A percentile compares a stretch with the other conserved stretches of the same genome.
phyloP scores from a whole-genome alignment of 2,797 vertebrate species.

The Sebastes vulpes region DNA sequence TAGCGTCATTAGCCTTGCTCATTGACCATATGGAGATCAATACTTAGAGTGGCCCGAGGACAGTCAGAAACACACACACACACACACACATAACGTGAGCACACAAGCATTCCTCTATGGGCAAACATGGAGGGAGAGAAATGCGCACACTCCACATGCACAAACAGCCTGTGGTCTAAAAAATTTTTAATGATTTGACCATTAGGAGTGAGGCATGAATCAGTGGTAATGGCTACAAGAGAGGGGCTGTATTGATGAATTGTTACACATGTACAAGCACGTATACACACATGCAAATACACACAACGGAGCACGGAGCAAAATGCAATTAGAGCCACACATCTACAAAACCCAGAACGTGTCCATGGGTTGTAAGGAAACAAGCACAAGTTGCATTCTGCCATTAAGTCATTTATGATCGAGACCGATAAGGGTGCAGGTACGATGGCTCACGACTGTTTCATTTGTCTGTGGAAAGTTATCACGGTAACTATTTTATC shows the following conservation, averaged over 20 bases:
- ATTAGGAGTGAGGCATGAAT: conserved; percentile 73
- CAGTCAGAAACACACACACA: conserved; percentile 25
- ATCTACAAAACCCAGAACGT: background rate
- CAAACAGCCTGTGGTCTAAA: conserved; percentile 69
- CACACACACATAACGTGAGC: background rate
- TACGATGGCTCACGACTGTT: background rate
- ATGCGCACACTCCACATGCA: conserved; percentile 34
- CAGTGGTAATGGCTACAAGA: conserved; percentile 65
- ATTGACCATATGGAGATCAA: conserved; percentile 82
- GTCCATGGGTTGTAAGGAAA: conserved; percentile 3
- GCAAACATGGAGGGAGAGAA: conserved; percentile 31
- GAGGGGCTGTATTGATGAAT: conserved; percentile 56
- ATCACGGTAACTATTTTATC: background rate
- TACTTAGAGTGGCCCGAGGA: conserved; percentile 71
- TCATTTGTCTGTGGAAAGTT: background rate
- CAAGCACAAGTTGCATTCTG: background rate
- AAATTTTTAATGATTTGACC: conserved; percentile 76
- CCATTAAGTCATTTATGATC: background rate
- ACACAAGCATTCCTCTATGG: conserved; percentile 40
- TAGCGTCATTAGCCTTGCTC: conserved; percentile 77
- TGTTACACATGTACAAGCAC: conserved; percentile 30
- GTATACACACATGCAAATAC: background rate
- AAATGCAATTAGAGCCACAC: conserved; percentile 11
- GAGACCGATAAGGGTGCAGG: background rate
- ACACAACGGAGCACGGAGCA: background rate